Evolutionary conservation across 2,113 vertebrate genomes (phyloP).

Genomic region (Labeo rohita): DNA sequence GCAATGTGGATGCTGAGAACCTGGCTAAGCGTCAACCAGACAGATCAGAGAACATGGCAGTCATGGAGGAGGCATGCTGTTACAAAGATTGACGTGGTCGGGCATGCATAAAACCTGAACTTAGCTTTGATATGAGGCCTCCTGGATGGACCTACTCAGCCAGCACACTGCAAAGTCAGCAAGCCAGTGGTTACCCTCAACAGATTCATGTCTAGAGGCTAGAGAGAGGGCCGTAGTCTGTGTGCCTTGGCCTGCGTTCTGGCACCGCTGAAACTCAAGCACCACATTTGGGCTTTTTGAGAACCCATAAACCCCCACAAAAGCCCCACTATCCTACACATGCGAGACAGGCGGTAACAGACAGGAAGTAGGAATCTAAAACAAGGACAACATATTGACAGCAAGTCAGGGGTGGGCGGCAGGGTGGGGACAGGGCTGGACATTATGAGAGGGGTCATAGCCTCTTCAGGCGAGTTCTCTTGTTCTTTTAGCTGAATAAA

Average conservation of each 20-base stretch:
- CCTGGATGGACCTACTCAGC: background rate
- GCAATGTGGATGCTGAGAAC: background rate
- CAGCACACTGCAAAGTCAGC: conserved; percentile 44
- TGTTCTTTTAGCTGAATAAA: conserved; percentile 51
- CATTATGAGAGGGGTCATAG: conserved; percentile 38
- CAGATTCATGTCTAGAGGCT: conserved; percentile 37
- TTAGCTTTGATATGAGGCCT: conserved; percentile 15
- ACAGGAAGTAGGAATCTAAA: conserved; percentile 37
- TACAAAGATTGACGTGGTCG: conserved; percentile 13
- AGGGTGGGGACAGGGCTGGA: conserved; percentile 9
- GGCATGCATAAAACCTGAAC: background rate
- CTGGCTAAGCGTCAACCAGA: conserved; percentile 8
- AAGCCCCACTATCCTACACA: conserved; percentile 32
- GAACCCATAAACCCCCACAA: conserved; percentile 30
- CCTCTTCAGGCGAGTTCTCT: conserved; percentile 18
- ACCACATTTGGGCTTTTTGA: conserved; percentile 31
- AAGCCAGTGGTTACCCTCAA: conserved; percentile 45
- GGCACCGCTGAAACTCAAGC: conserved; percentile 41
- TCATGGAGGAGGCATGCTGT: background rate
- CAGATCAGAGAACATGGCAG: background rate
- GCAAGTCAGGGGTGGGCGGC: background rate
- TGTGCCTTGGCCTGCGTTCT: conserved; percentile 35
- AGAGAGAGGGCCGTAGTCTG: background rate
- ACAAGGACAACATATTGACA: conserved; percentile 19
- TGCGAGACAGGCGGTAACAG: background rate